Conservation (phyloP, 2,113 vertebrate species). For the Dromaius novaehollandiae region DNA sequence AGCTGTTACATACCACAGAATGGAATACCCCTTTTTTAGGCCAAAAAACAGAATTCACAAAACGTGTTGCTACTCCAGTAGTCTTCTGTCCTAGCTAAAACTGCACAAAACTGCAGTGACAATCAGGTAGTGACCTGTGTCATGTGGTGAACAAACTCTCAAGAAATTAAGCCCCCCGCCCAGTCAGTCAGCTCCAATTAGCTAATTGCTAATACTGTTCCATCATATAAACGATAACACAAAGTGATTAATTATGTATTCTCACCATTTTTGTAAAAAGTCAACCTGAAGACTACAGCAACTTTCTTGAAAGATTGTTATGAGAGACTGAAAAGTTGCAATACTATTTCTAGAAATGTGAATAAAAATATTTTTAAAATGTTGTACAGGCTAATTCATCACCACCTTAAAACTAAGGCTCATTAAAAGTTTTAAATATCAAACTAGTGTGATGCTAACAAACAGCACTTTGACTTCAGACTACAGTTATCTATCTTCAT, state of each 20-base stretch:
- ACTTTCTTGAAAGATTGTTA: not conserved
- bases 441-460: not conserved
- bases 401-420: not conserved
- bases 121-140: not conserved
- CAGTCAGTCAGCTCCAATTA: not conserved
- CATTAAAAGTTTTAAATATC: not conserved
- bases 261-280: not conserved
- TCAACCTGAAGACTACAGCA: not conserved
- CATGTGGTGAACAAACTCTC: not conserved
- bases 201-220: not conserved
- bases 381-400: not conserved
- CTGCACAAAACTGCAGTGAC: not conserved
- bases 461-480: not conserved
- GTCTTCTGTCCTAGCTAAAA: not conserved
- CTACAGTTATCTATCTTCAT: not conserved
- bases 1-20: not conserved
- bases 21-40: fast-evolving
- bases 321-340: not conserved
- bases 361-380: not conserved
- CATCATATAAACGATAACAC: not conserved
- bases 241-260: not conserved
- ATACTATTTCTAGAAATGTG: not conserved
- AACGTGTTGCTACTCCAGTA: not conserved
- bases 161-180: not conserved
- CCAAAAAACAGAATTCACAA: not conserved